phyloP scores from a whole-genome alignment of 1,140 invertebrate genomes.

The Diploscapter pachys region DNA sequence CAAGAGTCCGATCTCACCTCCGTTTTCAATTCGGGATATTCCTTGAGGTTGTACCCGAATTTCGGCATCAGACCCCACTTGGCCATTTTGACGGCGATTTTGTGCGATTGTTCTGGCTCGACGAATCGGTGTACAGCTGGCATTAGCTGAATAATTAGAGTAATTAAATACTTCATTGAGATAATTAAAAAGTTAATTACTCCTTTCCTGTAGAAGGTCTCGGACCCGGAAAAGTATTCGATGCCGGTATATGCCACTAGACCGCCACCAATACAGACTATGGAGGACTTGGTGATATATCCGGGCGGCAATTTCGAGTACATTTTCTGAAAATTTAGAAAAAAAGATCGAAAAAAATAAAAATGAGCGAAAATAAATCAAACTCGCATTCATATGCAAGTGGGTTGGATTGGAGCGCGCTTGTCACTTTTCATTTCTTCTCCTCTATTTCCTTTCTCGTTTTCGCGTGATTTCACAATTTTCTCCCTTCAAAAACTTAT shows the following conservation, averaged over 20 bases:
- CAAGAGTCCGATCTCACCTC: conserved; percentile 6
- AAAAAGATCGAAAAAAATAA: no score
- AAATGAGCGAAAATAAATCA: no score
- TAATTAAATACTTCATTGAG: background rate
- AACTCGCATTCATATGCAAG: no score
- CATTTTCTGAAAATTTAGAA: conserved; percentile 5
- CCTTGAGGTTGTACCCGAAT: conserved; percentile 32
- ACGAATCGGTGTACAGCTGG: conserved; percentile 44
- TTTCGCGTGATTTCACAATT: no score
- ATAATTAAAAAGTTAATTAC: background rate
- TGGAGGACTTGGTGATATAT: conserved; percentile 46
- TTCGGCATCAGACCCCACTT: conserved; percentile 39
- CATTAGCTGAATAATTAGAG: conserved; percentile 34
- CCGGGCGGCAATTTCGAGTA: conserved; percentile 43
- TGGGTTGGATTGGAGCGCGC: no score
- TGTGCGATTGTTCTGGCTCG: conserved; percentile 51
- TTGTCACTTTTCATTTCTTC: no score
- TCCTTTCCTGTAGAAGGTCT: conserved; percentile 49
- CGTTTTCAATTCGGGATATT: conserved; percentile 59
- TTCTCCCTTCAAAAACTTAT: no score
- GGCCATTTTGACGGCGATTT: conserved; percentile 36
- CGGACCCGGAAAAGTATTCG: conserved; percentile 44
- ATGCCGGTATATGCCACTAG: conserved; percentile 27
- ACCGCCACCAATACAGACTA: conserved; percentile 29
- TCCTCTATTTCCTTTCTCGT: no score